These are phyloP conservation scores for Anthoscopus minutus DNA, from an alignment of 2,113 vertebrate genomes.

Conservation along the genomic window DNA sequence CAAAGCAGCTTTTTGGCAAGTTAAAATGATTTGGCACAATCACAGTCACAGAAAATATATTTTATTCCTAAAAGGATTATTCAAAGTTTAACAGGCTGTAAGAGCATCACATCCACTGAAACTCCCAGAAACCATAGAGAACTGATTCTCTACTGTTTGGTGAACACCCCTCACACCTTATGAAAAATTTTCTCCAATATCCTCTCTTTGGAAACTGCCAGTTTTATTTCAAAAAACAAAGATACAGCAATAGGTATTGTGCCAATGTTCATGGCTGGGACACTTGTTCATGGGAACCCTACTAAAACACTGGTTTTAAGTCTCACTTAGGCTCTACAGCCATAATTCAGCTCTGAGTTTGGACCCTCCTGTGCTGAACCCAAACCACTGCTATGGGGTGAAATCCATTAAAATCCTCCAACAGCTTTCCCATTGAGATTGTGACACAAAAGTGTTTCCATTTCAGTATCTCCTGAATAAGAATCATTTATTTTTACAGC, in stretches of 20 bases:
- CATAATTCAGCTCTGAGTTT: background rate
- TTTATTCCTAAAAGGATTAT: slow-evolving; percentile 62
- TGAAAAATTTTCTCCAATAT: background rate
- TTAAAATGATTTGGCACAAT: slow-evolving; percentile 53
- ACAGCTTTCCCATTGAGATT: background rate
- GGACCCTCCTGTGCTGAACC: background rate
- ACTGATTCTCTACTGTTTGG: background rate
- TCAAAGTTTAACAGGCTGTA: slow-evolving; percentile 45
- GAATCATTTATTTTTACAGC: background rate
- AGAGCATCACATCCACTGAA: background rate
- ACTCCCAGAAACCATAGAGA: background rate
- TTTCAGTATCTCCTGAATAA: background rate
- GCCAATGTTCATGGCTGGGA: background rate
- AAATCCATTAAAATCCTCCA: background rate
- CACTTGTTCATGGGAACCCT: background rate
- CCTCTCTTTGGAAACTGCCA: background rate
- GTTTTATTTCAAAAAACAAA: background rate
- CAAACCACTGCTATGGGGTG: background rate
- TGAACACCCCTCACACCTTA: background rate
- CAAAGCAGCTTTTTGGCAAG: slow-evolving; percentile 55
- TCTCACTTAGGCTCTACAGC: background rate
- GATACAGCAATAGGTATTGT: background rate
- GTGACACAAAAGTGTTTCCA: background rate
- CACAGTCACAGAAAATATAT: slow-evolving; percentile 55
- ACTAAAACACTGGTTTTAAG: background rate